Evolutionary conservation across 1,140 invertebrate species (phyloP).

Genomic region (Scylla paramamosain): DNA sequence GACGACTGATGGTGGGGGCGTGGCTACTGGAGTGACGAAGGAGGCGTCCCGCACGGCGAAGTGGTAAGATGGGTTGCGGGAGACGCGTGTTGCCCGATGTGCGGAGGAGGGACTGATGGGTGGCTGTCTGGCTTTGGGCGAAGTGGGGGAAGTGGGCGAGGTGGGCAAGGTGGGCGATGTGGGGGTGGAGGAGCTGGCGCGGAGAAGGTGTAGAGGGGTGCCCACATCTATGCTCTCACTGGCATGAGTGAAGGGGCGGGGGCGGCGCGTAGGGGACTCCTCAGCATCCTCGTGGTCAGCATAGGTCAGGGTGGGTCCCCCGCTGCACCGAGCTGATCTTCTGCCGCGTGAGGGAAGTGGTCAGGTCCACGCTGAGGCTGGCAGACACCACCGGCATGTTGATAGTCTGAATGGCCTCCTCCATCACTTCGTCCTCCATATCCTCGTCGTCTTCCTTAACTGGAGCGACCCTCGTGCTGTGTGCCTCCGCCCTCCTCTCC

Average conservation of each 20-base stretch:
- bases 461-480: neutral
- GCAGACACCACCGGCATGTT: slow-evolving; percentile 63
- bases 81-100: neutral
- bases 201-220: neutral
- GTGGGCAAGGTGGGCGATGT: neutral
- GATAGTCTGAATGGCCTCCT: slow-evolving; percentile 43
- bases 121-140: neutral
- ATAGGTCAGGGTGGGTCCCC: slow-evolving; percentile 62
- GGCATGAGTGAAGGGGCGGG: slow-evolving; percentile 9
- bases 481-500: neutral
- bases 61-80: slow-evolving; percentile 69
- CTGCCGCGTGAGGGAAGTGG: slow-evolving; percentile 51
- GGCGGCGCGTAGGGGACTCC: slow-evolving; percentile 51
- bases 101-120: neutral
- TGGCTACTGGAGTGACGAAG: neutral
- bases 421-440: slow-evolving; percentile 42
- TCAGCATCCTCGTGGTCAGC: slow-evolving; percentile 64
- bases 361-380: slow-evolving; percentile 59
- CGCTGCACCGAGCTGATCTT: slow-evolving; percentile 64
- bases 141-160: neutral
- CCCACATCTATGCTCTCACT: slow-evolving; percentile 48
- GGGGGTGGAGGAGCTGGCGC: neutral
- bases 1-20: neutral
- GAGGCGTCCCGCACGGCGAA: slow-evolving; percentile 48
- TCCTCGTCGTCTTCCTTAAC: neutral